Conservation (phyloP, 1,140 invertebrate genomes). For the Proctacanthus coquilletti region DNA sequence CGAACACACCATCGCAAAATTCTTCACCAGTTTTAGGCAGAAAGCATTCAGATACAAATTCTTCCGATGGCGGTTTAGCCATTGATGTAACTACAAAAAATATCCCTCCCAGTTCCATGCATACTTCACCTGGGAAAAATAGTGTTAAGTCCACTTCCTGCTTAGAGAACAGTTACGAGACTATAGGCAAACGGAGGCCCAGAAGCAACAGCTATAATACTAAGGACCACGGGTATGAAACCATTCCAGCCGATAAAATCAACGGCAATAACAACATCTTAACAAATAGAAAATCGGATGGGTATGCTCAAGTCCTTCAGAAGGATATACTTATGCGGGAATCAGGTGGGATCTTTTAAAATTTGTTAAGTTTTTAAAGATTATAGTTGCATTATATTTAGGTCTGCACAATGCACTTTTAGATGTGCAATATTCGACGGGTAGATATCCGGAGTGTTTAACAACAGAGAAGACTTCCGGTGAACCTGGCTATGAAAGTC, state of each 20-base stretch:
- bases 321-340: constrained; percentile 20
- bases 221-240: constrained; percentile 47
- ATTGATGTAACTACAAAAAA: too few relatives aligned
- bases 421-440: too few relatives aligned
- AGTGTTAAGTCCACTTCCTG: constrained; percentile 32
- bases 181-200: constrained; percentile 25
- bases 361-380: too few relatives aligned
- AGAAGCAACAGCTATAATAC: constrained; percentile 24
- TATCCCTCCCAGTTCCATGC: constrained; percentile 2
- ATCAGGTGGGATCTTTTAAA: constrained; percentile 12
- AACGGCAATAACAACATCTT: constrained; percentile 7
- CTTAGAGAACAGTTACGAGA: constrained; percentile 34
- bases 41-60: constrained; percentile 25
- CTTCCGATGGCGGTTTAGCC: too few relatives aligned
- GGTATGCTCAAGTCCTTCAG: constrained; percentile 22
- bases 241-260: constrained; percentile 33
- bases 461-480: too few relatives aligned
- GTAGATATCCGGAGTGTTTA: too few relatives aligned
- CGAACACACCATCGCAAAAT: constrained; percentile 18
- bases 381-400: too few relatives aligned
- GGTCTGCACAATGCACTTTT: too few relatives aligned
- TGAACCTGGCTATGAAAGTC: constrained; percentile 33
- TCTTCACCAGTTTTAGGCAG: constrained; percentile 26
- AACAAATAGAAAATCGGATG: constrained; percentile 31
- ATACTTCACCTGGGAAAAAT: constrained; percentile 30